Evolutionary conservation across 2,888 invertebrate species (phyloP).

Genomic region (Podabrus alpinus): DNA sequence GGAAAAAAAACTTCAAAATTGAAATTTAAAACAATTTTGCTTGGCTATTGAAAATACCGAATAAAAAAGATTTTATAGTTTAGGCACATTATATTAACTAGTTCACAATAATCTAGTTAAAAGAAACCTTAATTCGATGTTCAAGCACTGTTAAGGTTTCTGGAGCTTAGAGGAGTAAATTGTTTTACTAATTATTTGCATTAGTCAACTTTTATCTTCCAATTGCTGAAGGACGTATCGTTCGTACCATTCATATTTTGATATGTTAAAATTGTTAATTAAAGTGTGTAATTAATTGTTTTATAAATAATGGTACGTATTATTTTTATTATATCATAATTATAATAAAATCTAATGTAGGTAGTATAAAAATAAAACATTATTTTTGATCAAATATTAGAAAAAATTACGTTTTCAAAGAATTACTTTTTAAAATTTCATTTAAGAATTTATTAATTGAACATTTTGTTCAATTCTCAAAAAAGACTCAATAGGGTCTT

Average conservation of each 20-base stretch:
- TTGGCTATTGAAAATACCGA: not conserved
- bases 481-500: too few species aligned
- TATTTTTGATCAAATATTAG: too few species aligned
- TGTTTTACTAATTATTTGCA: slow-evolving; percentile 15
- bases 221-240: not conserved
- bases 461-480: too few species aligned
- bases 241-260: not conserved
- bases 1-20: not conserved
- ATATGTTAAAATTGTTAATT: not conserved
- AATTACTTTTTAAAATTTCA: too few species aligned
- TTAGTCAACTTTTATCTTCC: slow-evolving; percentile 8
- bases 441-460: too few species aligned
- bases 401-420: too few species aligned
- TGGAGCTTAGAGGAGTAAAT: slow-evolving; percentile 21
- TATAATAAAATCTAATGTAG: too few species aligned
- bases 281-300: not conserved
- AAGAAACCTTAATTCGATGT: slow-evolving; percentile 32
- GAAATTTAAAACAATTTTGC: not conserved
- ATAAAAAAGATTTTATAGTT: not conserved
- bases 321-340: not conserved
- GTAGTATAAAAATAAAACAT: too few species aligned
- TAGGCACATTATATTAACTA: not conserved
- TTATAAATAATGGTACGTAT: not conserved
- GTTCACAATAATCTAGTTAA: slow-evolving; percentile 37
- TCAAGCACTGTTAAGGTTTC: slow-evolving; percentile 34